Evolutionary conservation across 2,888 invertebrate species (phyloP).

Genomic region (Lutraria lutraria): DNA sequence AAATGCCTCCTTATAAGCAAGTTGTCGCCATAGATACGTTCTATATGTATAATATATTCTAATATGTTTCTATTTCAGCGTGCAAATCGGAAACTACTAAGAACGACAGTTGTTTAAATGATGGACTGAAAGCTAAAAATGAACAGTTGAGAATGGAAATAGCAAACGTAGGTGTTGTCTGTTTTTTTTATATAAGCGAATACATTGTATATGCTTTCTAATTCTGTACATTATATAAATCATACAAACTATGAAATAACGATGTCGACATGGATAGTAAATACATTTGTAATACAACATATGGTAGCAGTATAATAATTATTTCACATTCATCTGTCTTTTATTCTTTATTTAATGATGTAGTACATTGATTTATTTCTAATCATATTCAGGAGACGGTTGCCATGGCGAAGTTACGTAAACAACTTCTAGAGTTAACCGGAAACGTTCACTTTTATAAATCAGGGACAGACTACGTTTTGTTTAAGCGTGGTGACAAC

Average conservation of each 20-base stretch:
- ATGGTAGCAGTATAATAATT: too few relatives aligned
- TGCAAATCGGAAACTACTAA: background rate
- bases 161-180: constrained; percentile 31
- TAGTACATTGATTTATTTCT: background rate
- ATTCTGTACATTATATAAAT: too few relatives aligned
- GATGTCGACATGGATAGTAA: background rate
- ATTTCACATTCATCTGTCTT: too few relatives aligned
- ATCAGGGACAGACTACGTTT: constrained; percentile 41
- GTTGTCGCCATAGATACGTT: too few relatives aligned
- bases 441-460: constrained; percentile 56
- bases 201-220: too few relatives aligned
- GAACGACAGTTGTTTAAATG: background rate
- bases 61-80: background rate
- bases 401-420: constrained; percentile 47
- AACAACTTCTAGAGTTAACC: constrained; percentile 29
- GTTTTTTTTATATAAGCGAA: too few relatives aligned
- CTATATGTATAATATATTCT: too few relatives aligned
- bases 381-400: constrained; percentile 43
- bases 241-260: background rate
- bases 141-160: constrained; percentile 32
- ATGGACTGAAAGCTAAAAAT: constrained; percentile 27
- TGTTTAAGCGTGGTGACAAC: constrained; percentile 34
- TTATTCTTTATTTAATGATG: too few relatives aligned
- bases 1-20: too few relatives aligned
- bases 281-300: background rate